A percentile compares a stretch with the other conserved stretches of the same genome.
Evolutionary conservation across 2,888 invertebrate genomes (phyloP).

Genomic region (Spisula solida): DNA sequence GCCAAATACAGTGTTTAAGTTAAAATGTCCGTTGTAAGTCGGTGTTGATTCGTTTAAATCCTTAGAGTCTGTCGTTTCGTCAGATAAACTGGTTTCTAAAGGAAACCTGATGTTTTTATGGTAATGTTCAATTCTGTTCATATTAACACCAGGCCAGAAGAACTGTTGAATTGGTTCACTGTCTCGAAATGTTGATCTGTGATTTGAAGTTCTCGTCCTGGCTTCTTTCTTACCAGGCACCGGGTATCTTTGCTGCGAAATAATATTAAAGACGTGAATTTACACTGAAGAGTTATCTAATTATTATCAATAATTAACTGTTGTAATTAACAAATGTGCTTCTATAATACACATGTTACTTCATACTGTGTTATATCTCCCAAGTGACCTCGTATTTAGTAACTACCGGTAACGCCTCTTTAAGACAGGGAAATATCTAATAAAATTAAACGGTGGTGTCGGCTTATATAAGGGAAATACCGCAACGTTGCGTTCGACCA

Average conservation of each 20-base stretch:
- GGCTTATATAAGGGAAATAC: no score
- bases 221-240: not conserved
- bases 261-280: not conserved
- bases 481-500: no score
- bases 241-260: not conserved
- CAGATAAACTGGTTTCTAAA: slow-evolving; percentile 22
- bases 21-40: slow-evolving; percentile 4
- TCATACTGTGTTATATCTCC: no score
- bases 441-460: no score
- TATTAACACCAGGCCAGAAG: slow-evolving; percentile 32
- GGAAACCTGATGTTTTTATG: not conserved
- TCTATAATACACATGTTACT: no score
- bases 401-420: no score
- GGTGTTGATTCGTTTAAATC: not conserved
- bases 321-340: no score
- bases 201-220: not conserved
- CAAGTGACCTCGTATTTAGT: no score
- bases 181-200: not conserved
- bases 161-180: slow-evolving; percentile 17
- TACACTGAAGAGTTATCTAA: not conserved
- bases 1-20: slow-evolving; percentile 45
- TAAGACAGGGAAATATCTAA: no score
- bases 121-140: not conserved
- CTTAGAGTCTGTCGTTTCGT: slow-evolving; percentile 24
- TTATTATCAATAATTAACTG: no score